A percentile compares a stretch with the other conserved stretches of the same genome.
Conservation (phyloP, 2,113 vertebrate species). For the Pelecanus crispus region DNA sequence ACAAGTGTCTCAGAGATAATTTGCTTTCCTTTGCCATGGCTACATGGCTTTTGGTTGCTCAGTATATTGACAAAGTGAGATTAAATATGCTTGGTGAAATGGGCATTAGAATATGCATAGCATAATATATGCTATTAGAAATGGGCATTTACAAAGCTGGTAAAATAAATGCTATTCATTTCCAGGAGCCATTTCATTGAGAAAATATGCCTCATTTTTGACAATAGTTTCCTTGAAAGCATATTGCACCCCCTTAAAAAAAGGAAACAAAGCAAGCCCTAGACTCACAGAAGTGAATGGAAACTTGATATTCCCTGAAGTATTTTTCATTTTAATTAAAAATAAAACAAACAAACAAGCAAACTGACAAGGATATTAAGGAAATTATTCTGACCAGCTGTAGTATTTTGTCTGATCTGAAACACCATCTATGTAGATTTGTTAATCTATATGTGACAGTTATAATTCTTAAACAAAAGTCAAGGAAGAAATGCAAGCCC, state of each 20-base stretch:
- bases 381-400: background rate
- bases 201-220: background rate
- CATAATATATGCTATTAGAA: background rate
- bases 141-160: background rate
- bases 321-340: background rate
- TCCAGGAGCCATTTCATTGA: background rate
- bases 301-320: background rate
- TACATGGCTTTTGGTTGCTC: background rate
- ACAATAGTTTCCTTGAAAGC: background rate
- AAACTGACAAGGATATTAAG: background rate
- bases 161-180: background rate
- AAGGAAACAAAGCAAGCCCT: background rate
- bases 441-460: background rate
- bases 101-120: background rate
- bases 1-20: background rate
- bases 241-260: background rate
- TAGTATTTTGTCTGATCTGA: background rate
- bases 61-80: background rate
- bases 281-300: background rate
- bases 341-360: background rate
- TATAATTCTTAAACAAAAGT: background rate
- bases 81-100: background rate
- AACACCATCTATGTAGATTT: background rate
- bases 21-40: background rate
- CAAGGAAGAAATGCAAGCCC: background rate